Evolutionary conservation across 2,888 invertebrate species (phyloP).

Genomic region (Agrochola lychnidis): DNA sequence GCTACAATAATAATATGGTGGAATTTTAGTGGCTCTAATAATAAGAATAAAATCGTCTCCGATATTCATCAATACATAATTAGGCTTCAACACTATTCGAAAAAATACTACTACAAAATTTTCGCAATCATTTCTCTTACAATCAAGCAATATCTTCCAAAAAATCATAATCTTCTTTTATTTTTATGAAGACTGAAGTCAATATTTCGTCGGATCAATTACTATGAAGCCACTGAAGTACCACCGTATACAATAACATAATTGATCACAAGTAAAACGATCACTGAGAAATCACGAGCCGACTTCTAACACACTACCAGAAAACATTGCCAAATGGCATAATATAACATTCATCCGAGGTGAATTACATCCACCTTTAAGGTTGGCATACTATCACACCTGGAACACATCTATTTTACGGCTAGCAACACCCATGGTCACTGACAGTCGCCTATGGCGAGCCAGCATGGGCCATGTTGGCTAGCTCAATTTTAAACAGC

Average conservation of each 20-base stretch:
- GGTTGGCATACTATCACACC: constrained; percentile 60
- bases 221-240: constrained; percentile 36
- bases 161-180: background rate
- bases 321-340: constrained; percentile 49
- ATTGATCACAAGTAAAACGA: constrained; percentile 78
- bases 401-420: constrained; percentile 58
- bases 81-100: background rate
- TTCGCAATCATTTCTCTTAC: background rate
- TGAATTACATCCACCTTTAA: constrained; percentile 49
- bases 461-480: constrained; percentile 17
- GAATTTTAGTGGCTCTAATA: constrained; percentile 56
- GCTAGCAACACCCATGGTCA: constrained; percentile 35
- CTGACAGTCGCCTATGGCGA: constrained; percentile 33
- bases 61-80: background rate
- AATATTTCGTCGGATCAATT: background rate
- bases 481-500: constrained; percentile 2
- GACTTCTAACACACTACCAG: constrained; percentile 53
- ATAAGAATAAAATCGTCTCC: constrained; percentile 45
- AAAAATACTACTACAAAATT: background rate
- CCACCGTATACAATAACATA: constrained; percentile 52
- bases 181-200: background rate
- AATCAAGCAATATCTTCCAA: background rate
- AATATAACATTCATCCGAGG: constrained; percentile 40
- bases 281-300: constrained; percentile 82
- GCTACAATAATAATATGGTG: constrained; percentile 31